Base-by-base conservation (phyloP, 2,888 invertebrate genomes). In the Epistrophella euchroma region DNA sequence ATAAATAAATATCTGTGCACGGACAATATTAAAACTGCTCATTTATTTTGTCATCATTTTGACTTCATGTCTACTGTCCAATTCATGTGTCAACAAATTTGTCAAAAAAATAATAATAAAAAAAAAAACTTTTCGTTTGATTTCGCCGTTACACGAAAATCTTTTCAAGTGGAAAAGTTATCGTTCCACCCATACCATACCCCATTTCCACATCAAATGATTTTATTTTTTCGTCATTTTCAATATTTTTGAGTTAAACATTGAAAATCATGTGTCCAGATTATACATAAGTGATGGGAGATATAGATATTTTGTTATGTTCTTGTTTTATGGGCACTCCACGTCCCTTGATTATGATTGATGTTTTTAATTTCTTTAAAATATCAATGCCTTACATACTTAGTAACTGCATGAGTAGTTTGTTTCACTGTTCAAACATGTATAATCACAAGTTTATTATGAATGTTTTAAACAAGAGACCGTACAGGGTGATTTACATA, bases 201-300 rank as follows among this genome's bases (percentile, higher is more conserved):
- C 70, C 55, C 70, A 78, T 78, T 83, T 78, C 73, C 78, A 55
- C 77, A 83, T 78, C 83, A 83, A 45, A 52, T 78, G 47, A 73
- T 55, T 19, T 3, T 40, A 4, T 37, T 28, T 11, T 17, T 50
- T 19, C 17, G 4, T 1, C 7, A 11, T 37, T 11, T 35, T 15
- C 13, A 4, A 17, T 22, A 37, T 37, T 7, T 32, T 32, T 37
- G 3, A 37, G 11, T 37, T n/a, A 17, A 56, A 9, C 17, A 17
- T 56, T 56, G 40, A 0, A 40, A 40, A 40, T 11, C 37, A 13
- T 11, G 11, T 37, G 4, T 13, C 0, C 4, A 7, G n/a, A n/a
- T n/a, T n/a, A n/a, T n/a, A n/a, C 1, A 4, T 5, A 4, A 28
- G 28, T 28, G 28, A 28, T 28, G 28, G 25, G 25, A 28, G 32